phyloP scores from a whole-genome alignment of 2,888 invertebrate species.

The Netelia inedita region DNA sequence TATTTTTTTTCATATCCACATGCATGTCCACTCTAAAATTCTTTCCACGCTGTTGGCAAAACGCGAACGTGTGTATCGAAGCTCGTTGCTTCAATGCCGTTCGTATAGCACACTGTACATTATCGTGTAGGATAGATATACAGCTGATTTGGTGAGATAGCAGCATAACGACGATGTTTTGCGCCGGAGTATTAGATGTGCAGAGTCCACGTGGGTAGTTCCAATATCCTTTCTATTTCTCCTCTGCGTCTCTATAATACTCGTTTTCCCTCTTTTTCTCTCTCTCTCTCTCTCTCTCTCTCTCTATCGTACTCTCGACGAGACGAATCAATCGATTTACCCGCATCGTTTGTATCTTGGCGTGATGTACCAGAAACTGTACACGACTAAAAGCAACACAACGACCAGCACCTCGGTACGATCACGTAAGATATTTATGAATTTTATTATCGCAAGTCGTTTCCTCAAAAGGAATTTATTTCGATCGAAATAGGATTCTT shows the following conservation, averaged over 20 bases:
- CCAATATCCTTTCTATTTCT: conserved; percentile 1
- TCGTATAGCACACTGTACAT: background rate
- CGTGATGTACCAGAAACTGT: background rate
- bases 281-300: background rate
- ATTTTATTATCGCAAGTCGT: conserved; percentile 9
- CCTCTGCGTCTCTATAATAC: background rate
- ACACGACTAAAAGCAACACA: background rate
- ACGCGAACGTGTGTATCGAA: conserved; percentile 1
- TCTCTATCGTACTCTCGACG: conserved; percentile 15
- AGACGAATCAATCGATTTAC: conserved; percentile 52
- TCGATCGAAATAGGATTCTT: too few species aligned
- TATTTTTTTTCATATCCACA: too few species aligned
- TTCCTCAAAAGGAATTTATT: too few species aligned
- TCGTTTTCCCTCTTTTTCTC: background rate
- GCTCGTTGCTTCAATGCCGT: background rate
- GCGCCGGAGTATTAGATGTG: conserved; percentile 16
- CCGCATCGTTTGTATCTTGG: conserved; percentile 45
- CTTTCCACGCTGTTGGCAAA: conserved; percentile 2
- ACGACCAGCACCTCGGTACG: conserved; percentile 2
- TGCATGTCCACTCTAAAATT: background rate
- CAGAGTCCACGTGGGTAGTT: conserved; percentile 14
- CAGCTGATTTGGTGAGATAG: conserved; percentile 14
- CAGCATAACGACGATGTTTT: conserved; percentile 41
- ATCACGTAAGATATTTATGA: conserved; percentile 45
- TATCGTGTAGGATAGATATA: background rate